These are phyloP conservation scores for Chrysopa pallens DNA, from an alignment of 1,140 invertebrate species.

Conservation along the genomic window DNA sequence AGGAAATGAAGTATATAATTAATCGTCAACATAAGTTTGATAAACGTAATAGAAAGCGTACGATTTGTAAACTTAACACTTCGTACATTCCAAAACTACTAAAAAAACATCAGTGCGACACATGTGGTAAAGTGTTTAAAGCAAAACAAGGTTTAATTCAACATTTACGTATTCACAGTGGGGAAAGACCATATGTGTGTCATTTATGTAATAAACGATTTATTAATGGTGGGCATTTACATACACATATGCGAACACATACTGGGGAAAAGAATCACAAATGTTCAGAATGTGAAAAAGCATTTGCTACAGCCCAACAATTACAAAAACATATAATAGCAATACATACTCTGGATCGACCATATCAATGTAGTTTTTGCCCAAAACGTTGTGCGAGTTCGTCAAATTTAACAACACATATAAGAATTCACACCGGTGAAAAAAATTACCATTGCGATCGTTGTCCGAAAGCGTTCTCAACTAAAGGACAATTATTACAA, in stretches of 20 bases:
- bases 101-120: slow-evolving; percentile 18
- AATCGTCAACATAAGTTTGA: slow-evolving; percentile 7
- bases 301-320: slow-evolving; percentile 30
- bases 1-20: slow-evolving; percentile 10
- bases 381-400: slow-evolving; percentile 23
- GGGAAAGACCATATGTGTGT: slow-evolving; percentile 38
- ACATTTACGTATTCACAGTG: slow-evolving; percentile 30
- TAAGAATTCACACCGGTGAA: slow-evolving; percentile 35
- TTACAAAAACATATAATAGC: slow-evolving; percentile 36
- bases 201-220: slow-evolving; percentile 40
- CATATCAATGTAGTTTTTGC: slow-evolving; percentile 33
- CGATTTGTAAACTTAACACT: not conserved
- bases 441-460: slow-evolving; percentile 27
- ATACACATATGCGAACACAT: slow-evolving; percentile 29
- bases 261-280: slow-evolving; percentile 41
- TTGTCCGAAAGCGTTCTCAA: slow-evolving; percentile 23
- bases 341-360: slow-evolving; percentile 46
- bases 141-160: slow-evolving; percentile 19
- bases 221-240: slow-evolving; percentile 23
- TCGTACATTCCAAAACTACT: slow-evolving; percentile 8
- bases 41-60: slow-evolving; percentile 5
- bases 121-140: slow-evolving; percentile 18
- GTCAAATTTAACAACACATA: slow-evolving; percentile 21
- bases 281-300: slow-evolving; percentile 33
- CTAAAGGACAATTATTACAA: slow-evolving; percentile 28